Evolutionary conservation across 2,888 invertebrate genomes (phyloP).

Genomic region (Eupithecia dodoneata): DNA sequence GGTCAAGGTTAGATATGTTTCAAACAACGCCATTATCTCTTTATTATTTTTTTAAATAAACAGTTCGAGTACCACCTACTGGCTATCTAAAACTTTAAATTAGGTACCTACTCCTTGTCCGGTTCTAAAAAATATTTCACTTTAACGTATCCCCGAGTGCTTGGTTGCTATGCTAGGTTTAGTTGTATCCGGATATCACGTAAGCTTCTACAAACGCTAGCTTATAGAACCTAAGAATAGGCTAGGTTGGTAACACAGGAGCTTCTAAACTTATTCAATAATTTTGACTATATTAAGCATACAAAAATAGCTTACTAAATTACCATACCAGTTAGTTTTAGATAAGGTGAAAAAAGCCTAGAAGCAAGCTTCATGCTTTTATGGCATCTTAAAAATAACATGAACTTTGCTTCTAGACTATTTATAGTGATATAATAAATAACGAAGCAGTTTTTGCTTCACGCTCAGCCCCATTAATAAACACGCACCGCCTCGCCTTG

Average conservation of each 20-base stretch:
- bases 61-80: too few relatives aligned
- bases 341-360: background rate
- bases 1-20: background rate
- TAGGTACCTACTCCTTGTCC: too few relatives aligned
- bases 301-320: background rate
- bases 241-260: too few relatives aligned
- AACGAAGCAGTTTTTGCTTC: background rate
- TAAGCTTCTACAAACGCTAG: too few relatives aligned
- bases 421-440: background rate
- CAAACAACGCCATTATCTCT: background rate
- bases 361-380: background rate
- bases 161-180: too few relatives aligned
- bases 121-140: too few relatives aligned
- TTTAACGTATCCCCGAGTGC: too few relatives aligned
- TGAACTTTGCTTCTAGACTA: too few relatives aligned
- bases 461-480: background rate
- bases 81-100: too few relatives aligned
- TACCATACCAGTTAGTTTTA: background rate
- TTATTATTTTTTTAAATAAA: too few relatives aligned
- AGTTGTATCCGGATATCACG: too few relatives aligned
- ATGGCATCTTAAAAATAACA: background rate
- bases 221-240: too few relatives aligned
- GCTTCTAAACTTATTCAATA: background rate
- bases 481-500: background rate
- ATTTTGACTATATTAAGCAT: background rate